These are phyloP conservation scores for Acomys russatus DNA, from an alignment of 2,797 vertebrate species.

Conservation along the genomic window DNA sequence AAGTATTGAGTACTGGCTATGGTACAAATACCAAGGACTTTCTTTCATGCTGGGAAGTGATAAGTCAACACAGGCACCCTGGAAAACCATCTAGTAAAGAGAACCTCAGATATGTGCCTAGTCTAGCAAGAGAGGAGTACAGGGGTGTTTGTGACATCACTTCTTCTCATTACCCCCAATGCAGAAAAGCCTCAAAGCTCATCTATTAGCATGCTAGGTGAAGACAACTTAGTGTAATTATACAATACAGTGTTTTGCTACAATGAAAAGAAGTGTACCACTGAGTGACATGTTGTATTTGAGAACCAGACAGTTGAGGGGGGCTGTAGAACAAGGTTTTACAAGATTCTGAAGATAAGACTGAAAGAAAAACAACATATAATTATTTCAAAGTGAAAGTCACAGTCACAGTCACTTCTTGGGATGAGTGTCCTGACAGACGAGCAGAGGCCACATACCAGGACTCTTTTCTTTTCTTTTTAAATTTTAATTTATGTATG, in stretches of 20 bases:
- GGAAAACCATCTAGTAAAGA: neutral
- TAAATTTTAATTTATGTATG: no score
- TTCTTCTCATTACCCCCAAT: neutral
- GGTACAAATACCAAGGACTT: neutral
- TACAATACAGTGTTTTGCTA: neutral
- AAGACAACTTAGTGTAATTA: rapidly evolving
- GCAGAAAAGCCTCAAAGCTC: neutral
- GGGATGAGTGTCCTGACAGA: neutral
- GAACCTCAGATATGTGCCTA: neutral
- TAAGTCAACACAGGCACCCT: neutral
- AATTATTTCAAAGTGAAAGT: conserved; percentile 45
- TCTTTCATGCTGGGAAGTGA: neutral
- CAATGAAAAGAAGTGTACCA: rapidly evolving
- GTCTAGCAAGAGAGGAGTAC: neutral
- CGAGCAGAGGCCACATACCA: neutral
- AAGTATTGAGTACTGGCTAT: neutral
- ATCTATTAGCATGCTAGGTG: neutral
- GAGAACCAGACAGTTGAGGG: neutral
- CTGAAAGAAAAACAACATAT: neutral
- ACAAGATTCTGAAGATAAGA: neutral
- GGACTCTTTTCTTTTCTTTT: neutral
- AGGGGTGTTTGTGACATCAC: neutral
- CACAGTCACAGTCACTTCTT: conserved; percentile 5
- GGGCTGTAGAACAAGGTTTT: neutral
- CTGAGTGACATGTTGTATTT: rapidly evolving